Percentiles rank a stretch among this genome's conserved stretches.
Evolutionary conservation across 2,797 vertebrate genomes (phyloP).

Genomic region (Malurus leucopterus): DNA sequence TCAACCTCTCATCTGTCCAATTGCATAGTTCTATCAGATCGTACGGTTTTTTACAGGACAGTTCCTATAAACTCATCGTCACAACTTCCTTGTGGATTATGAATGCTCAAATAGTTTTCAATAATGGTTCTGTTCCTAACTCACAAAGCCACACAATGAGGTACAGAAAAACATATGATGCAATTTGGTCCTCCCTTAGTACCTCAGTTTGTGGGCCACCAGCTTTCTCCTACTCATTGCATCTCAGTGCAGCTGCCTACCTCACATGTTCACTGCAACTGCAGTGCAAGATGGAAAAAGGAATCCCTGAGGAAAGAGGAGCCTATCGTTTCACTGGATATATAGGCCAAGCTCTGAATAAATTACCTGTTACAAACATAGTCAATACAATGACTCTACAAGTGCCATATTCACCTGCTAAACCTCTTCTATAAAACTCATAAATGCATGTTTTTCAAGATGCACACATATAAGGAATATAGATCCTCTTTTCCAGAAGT

Average conservation of each 20-base stretch:
- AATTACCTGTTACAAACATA: background rate
- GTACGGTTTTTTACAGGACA: background rate
- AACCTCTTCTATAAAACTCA: background rate
- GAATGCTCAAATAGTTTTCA: background rate
- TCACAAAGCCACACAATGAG: background rate
- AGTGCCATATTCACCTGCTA: background rate
- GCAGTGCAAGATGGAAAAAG: background rate
- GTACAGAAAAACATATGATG: accelerated
- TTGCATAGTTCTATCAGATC: background rate
- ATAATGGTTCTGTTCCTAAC: background rate
- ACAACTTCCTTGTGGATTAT: background rate
- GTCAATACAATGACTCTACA: background rate
- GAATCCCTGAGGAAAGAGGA: background rate
- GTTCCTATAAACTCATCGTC: background rate
- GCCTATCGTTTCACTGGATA: background rate
- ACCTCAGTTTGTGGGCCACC: background rate
- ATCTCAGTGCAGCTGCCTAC: background rate
- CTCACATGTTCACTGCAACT: background rate
- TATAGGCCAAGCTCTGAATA: background rate
- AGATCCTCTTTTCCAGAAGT: background rate
- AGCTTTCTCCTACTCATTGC: background rate
- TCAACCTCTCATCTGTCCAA: background rate
- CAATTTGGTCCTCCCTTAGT: background rate
- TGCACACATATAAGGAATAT: background rate
- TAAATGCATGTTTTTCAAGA: background rate